Evolutionary conservation across 2,888 invertebrate genomes (phyloP), one percentile per base, ranked within the genome.

Genomic region (Drosophila acutilabella): DNA sequence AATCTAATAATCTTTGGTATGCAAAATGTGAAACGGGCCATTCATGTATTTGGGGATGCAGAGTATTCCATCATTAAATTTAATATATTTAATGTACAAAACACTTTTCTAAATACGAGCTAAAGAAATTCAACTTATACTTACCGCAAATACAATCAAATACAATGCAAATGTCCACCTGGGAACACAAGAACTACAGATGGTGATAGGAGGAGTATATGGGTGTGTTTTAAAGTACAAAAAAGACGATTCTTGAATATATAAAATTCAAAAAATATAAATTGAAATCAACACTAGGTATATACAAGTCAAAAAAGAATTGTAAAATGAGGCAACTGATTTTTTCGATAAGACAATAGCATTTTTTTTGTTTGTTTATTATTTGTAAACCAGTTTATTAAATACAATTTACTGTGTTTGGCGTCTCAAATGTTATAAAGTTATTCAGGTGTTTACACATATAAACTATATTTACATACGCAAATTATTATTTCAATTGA

Each of bases 401-500:
- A 83, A 87, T 80, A 83, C 84, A 87, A 84, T 74, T 87, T 83
- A 84, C 88, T 87, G 74, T 69, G 41, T 73, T 67, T 64, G 65
- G 26, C 71, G 52, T 71, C 60, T 61, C 61, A 64, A 71, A 80
- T 74, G 70, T 73, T 74, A 78, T 78, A 64, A 68, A 64, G 61
- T 53, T 64, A 44, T 65, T 65, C 40, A 67, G 54, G 61, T 69
- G 59, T 70, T 42, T 58, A 68, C 56, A 83, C 68, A 84, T 65
- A 70, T 68, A 76, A 81, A 76, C 82, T 70, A 74, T 75, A 68
- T 70, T 74, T 82, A 87, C 87, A 82, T 83, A 84, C 81, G 81
- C 82, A 87, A 85, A 64, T 44, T 51, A 68, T 87, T 87, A 87
- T 87, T 69, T 75, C 71, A 87, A 82, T 84, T 84, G 75, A 81